phyloP scores from a whole-genome alignment of 2,797 vertebrate species.

The Netta rufina region DNA sequence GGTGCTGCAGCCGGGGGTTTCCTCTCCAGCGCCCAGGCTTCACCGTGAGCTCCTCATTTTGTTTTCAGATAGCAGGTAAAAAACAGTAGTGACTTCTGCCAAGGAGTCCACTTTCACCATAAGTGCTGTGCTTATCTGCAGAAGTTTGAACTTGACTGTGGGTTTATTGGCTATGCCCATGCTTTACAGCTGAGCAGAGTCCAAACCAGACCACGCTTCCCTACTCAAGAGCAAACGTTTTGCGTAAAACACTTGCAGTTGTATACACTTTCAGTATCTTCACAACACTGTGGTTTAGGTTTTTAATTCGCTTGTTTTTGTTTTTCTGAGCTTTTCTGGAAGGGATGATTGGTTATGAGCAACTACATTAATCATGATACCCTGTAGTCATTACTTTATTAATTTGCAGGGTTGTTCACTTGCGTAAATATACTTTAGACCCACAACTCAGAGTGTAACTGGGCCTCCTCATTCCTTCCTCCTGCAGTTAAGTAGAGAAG shows the following conservation, averaged over 20 bases:
- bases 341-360: background rate
- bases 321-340: background rate
- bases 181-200: background rate
- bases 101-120: no score
- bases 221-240: background rate
- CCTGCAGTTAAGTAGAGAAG: background rate
- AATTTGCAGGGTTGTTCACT: background rate
- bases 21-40: background rate
- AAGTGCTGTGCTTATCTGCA: background rate
- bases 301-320: background rate
- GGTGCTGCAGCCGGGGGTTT: accelerated
- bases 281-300: accelerated
- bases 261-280: background rate
- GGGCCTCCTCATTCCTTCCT: background rate
- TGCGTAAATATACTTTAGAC: background rate
- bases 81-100: background rate
- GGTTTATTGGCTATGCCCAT: accelerated
- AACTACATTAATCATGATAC: background rate
- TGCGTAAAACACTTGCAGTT: background rate
- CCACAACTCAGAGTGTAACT: background rate
- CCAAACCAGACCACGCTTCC: background rate
- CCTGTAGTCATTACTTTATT: background rate
- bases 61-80: background rate
- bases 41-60: background rate
- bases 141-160: background rate